Evolutionary conservation across 2,113 vertebrate species (phyloP).

Genomic region (Seriola dumerili): DNA sequence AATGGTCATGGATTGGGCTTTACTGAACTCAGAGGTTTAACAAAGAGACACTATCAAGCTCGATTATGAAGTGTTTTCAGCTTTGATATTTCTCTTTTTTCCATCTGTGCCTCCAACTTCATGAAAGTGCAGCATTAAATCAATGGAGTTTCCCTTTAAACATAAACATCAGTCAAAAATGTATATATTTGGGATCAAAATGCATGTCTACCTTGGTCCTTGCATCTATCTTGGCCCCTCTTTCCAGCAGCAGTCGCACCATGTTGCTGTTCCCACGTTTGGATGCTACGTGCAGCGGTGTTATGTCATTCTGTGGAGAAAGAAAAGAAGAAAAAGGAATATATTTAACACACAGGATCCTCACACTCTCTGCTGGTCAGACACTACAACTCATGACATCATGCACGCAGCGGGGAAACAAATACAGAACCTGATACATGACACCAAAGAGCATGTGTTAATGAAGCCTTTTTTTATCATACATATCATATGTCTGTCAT

Average conservation of each 20-base stretch:
- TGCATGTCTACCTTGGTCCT: slow-evolving; percentile 91
- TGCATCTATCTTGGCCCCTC: slow-evolving; percentile 96
- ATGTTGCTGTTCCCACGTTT: slow-evolving; percentile 98
- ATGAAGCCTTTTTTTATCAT: not conserved
- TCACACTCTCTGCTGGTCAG: not conserved
- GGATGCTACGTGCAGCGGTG: slow-evolving; percentile 95
- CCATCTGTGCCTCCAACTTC: too few relatives aligned
- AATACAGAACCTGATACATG: too few relatives aligned
- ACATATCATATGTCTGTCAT: too few relatives aligned
- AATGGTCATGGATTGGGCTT: too few relatives aligned
- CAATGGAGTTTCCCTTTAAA: not conserved
- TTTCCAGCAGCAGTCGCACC: slow-evolving; percentile 96
- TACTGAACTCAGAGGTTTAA: too few relatives aligned
- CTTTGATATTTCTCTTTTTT: too few relatives aligned
- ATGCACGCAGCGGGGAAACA: too few relatives aligned
- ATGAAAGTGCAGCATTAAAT: not conserved
- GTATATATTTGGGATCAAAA: not conserved
- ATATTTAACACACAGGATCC: not conserved
- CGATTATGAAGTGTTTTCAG: too few relatives aligned
- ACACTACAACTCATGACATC: not conserved
- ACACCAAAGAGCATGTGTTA: not conserved
- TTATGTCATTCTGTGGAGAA: slow-evolving; percentile 93
- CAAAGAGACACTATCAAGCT: too few relatives aligned
- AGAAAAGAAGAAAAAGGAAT: not conserved
- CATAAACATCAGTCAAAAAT: not conserved